Base-by-base conservation (phyloP, 2,888 invertebrate genomes). In the Cheilosia pagana region DNA sequence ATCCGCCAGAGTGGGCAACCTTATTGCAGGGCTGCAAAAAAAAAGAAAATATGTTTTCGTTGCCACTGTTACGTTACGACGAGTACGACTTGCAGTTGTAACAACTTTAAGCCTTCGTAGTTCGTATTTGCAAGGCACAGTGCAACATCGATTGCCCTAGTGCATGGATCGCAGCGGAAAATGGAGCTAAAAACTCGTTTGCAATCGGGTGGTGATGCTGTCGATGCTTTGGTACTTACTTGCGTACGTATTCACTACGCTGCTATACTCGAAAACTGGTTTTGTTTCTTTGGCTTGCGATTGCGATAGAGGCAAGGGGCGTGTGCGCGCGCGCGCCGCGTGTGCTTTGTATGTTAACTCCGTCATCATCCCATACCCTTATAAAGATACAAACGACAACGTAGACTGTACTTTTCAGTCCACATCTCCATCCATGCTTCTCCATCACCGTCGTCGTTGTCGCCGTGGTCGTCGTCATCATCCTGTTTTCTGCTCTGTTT, bases 321-420 rank as follows among this genome's bases (percentile, higher is more conserved):
- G n/a, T n/a, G 81, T 48, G 19, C 41, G 81, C 67, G 81, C 55
- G 74, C 78, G 63, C 70, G 53, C 62, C 70, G 59, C 62, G 63
- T 35, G 45, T 71, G 48, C 65, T 62, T 41, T 74, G 63, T 79
- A 62, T 75, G 65, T n/a, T 59, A 67, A 70, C 67, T 53, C 71
- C 72, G 72, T 63, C 78, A 83, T 62, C 78, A 65, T 78, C 78
- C 41, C 55, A 43, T 65, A 39, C 60, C 43, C 25, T 62, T 67
- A 83, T 83, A 75, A 59, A 70, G 81, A 81, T 75, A 70, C 68
- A 65, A 74, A 35, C 35, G 35, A 35, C 35, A 35, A 35, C 70
- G 85, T 71, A 71, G 85, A 85, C 85, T 85, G 85, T 85, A 85
- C 85, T 85, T 85, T 85, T 85, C 60, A 71, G 65, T 75, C 48